phyloP scores from a whole-genome alignment of 2,888 invertebrate genomes.

The Empis stercorea region DNA sequence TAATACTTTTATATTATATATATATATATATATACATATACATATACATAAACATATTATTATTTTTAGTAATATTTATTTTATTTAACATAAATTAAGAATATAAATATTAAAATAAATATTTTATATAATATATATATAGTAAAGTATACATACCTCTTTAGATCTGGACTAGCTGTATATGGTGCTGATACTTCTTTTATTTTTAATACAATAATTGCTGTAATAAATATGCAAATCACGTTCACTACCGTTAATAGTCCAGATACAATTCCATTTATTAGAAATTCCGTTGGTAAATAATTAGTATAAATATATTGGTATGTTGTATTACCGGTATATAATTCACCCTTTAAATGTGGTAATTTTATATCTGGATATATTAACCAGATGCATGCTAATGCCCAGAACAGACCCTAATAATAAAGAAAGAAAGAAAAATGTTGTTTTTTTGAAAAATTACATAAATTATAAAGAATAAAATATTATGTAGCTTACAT shows the following conservation, averaged over 20 bases:
- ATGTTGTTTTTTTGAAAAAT: too few relatives aligned
- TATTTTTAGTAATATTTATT: too few relatives aligned
- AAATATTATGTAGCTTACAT: too few relatives aligned
- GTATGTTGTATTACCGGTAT: conserved; percentile 49
- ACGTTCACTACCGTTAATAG: conserved; percentile 70
- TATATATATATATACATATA: too few relatives aligned
- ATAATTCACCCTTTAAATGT: conserved; percentile 53
- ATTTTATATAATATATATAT: too few relatives aligned
- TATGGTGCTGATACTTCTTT: conserved; percentile 75
- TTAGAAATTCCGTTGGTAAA: conserved; percentile 60
- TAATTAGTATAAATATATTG: conserved; percentile 58
- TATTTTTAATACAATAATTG: conserved; percentile 66
- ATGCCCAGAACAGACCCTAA: conserved; percentile 60
- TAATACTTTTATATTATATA: too few relatives aligned
- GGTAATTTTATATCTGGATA: conserved; percentile 56
- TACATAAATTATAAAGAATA: neutral
- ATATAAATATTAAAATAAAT: neutral
- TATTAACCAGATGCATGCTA: conserved; percentile 57
- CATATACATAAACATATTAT: too few relatives aligned
- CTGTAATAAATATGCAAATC: conserved; percentile 68
- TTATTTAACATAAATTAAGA: too few relatives aligned
- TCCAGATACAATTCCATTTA: conserved; percentile 68
- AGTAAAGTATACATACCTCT: conserved; percentile 41
- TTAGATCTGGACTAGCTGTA: conserved; percentile 58
- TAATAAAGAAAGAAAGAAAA: conserved; percentile 7